Evolutionary conservation across 2,888 invertebrate species (phyloP).

Genomic region (Microplitis deprimator): DNA sequence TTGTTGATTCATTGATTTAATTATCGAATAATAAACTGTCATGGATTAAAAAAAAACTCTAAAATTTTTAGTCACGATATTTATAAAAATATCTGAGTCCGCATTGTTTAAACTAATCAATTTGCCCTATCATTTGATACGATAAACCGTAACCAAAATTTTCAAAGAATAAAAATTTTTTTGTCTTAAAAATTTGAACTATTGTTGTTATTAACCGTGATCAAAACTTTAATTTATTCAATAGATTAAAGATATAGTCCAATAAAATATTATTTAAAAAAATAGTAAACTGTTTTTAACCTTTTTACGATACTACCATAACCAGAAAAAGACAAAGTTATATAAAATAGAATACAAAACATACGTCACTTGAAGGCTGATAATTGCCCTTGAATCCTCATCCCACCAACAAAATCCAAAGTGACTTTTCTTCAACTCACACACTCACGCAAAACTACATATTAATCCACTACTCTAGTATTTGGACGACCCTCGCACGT

Average conservation of each 20-base stretch:
- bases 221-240: background rate
- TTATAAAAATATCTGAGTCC: too few species aligned
- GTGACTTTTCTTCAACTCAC: conserved; percentile 46
- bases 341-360: background rate
- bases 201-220: background rate
- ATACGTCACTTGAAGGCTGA: background rate
- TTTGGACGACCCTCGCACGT: conserved; percentile 32
- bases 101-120: too few species aligned
- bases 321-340: background rate
- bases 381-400: background rate
- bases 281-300: too few species aligned
- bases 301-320: background rate
- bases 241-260: background rate
- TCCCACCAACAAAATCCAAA: conserved; percentile 18
- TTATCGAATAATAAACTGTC: too few species aligned
- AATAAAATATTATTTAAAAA: background rate
- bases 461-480: background rate
- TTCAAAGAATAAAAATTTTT: too few species aligned
- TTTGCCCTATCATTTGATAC: too few species aligned
- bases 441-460: conserved; percentile 1
- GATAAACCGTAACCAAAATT: too few species aligned
- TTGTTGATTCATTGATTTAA: too few species aligned
- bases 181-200: too few species aligned
- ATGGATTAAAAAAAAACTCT: too few species aligned
- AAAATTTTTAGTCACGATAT: too few species aligned